Percentiles rank a stretch among this genome's conserved stretches.
Evolutionary conservation across 2,113 vertebrate genomes (phyloP).

Genomic region (Varanus komodoensis): DNA sequence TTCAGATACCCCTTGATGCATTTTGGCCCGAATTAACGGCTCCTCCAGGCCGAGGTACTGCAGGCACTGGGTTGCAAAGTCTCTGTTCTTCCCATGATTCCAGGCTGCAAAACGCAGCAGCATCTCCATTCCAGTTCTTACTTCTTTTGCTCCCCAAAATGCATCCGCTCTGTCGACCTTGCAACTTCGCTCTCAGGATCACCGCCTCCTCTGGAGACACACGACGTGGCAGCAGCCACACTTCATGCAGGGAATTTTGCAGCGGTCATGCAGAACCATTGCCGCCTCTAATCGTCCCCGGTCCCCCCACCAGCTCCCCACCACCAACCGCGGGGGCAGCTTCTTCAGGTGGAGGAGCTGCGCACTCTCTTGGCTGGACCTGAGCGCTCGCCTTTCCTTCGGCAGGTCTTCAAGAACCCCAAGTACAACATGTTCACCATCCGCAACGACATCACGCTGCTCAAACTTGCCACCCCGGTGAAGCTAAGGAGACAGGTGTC

Average conservation of each 20-base stretch:
- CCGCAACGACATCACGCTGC: constrained; percentile 83
- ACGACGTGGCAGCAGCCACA: too few species aligned
- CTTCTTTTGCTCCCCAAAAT: background rate
- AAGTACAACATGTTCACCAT: constrained; percentile 74
- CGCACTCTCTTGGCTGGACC: background rate
- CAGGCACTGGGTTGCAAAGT: background rate
- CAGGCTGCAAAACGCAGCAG: background rate
- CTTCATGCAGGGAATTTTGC: too few species aligned
- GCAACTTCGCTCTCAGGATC: too few species aligned
- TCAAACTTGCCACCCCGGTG: constrained; percentile 80
- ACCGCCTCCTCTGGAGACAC: too few species aligned
- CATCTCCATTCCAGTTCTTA: background rate
- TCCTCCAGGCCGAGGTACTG: background rate
- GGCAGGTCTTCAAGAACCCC: constrained; percentile 84
- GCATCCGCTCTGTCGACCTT: background rate
- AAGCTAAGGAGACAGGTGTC: constrained; percentile 71
- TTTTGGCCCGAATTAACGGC: background rate
- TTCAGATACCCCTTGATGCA: background rate
- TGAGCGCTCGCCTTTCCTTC: background rate
- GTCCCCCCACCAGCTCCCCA: constrained; percentile 72
- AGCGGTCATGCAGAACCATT: too few species aligned
- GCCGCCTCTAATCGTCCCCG: too few species aligned
- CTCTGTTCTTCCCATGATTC: background rate
- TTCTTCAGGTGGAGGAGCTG: background rate
- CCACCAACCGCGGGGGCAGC: constrained; percentile 75